Conservation (phyloP, 2,888 invertebrate species). For the Acrobasis suavella region DNA sequence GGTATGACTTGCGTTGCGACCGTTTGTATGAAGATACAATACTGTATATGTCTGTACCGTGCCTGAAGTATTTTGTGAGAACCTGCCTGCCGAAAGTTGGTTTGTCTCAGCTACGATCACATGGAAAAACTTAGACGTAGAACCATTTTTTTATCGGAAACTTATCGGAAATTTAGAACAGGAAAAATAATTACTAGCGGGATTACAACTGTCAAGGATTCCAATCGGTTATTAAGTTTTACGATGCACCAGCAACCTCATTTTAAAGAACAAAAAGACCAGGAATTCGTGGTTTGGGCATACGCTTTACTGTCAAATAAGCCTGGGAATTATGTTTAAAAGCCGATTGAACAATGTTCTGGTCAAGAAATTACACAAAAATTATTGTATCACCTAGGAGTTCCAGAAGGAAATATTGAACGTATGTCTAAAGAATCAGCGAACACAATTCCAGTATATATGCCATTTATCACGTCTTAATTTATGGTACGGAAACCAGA, state of each 20-base stretch:
- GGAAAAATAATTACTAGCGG: background rate
- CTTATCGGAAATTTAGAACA: background rate
- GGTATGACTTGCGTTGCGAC: no score
- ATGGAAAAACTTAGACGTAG: conserved; percentile 1
- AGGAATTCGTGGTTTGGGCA: background rate
- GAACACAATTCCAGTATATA: background rate
- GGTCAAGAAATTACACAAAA: conserved; percentile 4
- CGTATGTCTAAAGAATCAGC: background rate
- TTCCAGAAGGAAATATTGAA: background rate
- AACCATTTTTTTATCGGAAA: background rate
- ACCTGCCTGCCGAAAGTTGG: conserved; percentile 1
- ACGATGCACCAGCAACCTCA: background rate
- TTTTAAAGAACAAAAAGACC: conserved; percentile 3
- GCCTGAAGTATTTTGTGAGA: conserved; percentile 3
- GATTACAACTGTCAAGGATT: background rate
- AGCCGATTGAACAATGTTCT: background rate
- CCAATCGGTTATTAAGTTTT: conserved; percentile 4
- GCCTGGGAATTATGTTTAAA: background rate
- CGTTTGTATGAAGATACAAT: no score
- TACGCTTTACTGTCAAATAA: conserved; percentile 3
- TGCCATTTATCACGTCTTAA: background rate
- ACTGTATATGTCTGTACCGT: no score
- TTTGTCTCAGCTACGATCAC: conserved; percentile 1
- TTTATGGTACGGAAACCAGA: background rate
- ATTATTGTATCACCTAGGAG: conserved; percentile 1